Evolutionary conservation across 2,888 invertebrate species (phyloP), one percentile per base, ranked within the genome.

Genomic region (Carpatolechia fugitivella): DNA sequence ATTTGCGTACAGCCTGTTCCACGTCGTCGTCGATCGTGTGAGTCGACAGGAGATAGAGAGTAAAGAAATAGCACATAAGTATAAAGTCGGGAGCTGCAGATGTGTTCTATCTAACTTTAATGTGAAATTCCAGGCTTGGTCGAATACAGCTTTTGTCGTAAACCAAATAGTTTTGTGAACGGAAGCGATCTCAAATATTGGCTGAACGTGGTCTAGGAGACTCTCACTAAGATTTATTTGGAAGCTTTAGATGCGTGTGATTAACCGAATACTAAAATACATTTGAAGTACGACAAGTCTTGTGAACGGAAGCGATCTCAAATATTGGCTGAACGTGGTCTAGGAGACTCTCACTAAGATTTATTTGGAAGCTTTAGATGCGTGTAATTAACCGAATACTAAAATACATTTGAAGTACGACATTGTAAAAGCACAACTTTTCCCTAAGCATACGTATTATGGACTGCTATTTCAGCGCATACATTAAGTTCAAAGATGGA

Each of bases 311-410:
- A 73, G 70, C 74, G 66, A 64, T 70, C 70, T 78, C 78, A 82
- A 83, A 85, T 84, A 85, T 85, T 84, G 82, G 81, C 65, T 52
- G 81, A 79, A 85, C 84, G 85, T 85, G 84, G 78, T 76, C 74
- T 74, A 63, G 60, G 24, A 24, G 24, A 24, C 24, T 18, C 20
- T 2, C 62, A 63, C 66, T 62, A 66, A 76, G 80, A 80, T 80
- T 82, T 80, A 75, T 72, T 74, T 65, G 66, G 57, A 60, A 64
- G 70, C 72, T 72, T 6, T 24, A 4, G 3, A 73, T 70, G 70
- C 65, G 69, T 70, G 72, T 72, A 71, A 41, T 41, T 18, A 41
- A 10, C 7, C 8, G 3, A 41, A 41, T 41, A 20, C 3, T 11
- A 3, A 20, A 6, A 6, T 31, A 11, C 1, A 31, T 31, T 31